A percentile compares a stretch with the other conserved stretches of the same genome.
These are phyloP conservation scores for Sycobia sp. DNA, from an alignment of 1,140 invertebrate genomes.

Conservation along the genomic window DNA sequence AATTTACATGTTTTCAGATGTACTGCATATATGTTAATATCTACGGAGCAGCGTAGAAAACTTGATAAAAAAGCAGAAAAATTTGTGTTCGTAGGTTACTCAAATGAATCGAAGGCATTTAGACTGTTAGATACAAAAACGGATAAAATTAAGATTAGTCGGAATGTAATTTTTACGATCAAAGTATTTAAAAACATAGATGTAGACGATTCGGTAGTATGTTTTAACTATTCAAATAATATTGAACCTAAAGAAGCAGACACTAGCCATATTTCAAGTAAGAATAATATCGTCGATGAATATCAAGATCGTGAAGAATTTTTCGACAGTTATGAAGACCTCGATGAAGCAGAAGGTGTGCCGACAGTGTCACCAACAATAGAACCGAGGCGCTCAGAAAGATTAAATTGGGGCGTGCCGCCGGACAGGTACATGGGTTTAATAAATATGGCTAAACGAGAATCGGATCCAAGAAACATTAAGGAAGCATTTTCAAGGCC, in stretches of 20 bases:
- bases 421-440: too few relatives aligned
- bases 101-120: conserved; percentile 1
- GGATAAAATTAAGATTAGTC: conserved; percentile 40
- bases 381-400: too few relatives aligned
- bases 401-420: too few relatives aligned
- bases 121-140: conserved; percentile 35
- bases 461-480: too few relatives aligned
- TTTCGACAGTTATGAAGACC: too few relatives aligned
- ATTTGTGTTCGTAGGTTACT: not conserved
- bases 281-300: conserved; percentile 2
- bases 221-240: too few relatives aligned
- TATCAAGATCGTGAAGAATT: conserved; percentile 6
- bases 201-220: not conserved
- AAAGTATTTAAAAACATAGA: not conserved
- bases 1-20: conserved; percentile 18
- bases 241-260: too few relatives aligned
- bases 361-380: too few relatives aligned
- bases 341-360: too few relatives aligned
- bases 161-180: conserved; percentile 46
- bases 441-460: too few relatives aligned
- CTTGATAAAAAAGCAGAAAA: not conserved
- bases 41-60: not conserved
- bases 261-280: not conserved
- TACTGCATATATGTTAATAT: not conserved
- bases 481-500: too few relatives aligned